These are phyloP conservation scores for Mesembrinibis cayennensis DNA, from an alignment of 2,113 vertebrate genomes.

Conservation along the genomic window DNA sequence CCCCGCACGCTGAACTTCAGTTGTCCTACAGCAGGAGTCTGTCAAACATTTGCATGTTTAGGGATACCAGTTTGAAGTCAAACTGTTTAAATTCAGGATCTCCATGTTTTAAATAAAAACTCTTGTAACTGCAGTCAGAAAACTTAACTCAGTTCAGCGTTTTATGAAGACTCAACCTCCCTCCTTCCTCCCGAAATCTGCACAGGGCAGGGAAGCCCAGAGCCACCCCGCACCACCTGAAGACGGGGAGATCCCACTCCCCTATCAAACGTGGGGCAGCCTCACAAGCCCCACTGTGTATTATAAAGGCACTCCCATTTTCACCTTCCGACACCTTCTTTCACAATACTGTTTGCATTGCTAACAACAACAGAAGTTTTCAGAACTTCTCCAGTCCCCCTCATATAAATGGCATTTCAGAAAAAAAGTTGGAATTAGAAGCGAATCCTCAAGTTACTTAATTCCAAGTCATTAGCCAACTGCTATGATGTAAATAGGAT, in stretches of 20 bases:
- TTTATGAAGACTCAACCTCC: neutral
- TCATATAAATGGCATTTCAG: neutral
- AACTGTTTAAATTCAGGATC: neutral
- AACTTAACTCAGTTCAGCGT: neutral
- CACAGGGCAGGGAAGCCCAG: neutral
- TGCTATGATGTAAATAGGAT: neutral
- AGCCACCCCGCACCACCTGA: neutral
- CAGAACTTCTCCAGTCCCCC: neutral
- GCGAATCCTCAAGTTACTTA: neutral
- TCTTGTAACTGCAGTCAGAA: neutral
- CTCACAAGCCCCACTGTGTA: rapidly evolving
- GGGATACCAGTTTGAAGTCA: neutral
- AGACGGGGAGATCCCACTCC: neutral
- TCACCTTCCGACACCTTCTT: neutral
- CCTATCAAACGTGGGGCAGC: neutral
- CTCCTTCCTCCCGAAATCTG: neutral
- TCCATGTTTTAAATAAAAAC: neutral
- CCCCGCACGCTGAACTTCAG: rapidly evolving
- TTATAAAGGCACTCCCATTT: neutral
- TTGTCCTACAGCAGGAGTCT: neutral
- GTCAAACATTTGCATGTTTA: neutral
- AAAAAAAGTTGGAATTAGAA: neutral
- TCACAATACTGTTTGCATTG: neutral
- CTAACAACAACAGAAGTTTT: neutral
- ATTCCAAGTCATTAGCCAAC: neutral